Base-by-base conservation (phyloP, 2,888 invertebrate species). In the Piscicola geometra region DNA sequence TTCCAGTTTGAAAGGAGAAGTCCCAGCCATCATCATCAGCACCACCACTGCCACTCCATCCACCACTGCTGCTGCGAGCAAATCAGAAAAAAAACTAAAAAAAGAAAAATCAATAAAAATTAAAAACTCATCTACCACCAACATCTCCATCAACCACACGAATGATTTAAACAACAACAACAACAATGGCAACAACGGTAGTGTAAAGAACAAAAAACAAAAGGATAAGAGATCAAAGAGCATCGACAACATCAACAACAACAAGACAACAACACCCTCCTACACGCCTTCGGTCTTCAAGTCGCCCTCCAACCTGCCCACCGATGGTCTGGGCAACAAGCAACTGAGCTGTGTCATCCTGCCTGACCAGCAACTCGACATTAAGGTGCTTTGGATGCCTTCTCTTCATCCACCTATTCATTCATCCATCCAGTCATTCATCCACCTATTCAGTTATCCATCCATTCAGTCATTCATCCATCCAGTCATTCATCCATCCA, bases 201-300 rank as follows among this genome's bases (percentile, higher is more conserved):
- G n/a, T 12, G n/a, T n/a, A n/a, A 32, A 33, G 30, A 52, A 3
- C 15, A 50, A 0, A 1, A 72, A 32, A 35, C 28, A 28, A n/a
- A 68, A 5, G 32, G 52, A 50, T 12, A 52, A 71, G 32, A 28
- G 52, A 21, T 50, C 47, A 28, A 71, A 3, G 52, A 52, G 52
- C n/a, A 50, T n/a, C 15, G 52, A 71, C 32, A 52, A 1, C 50
- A 25, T 32, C 50, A 28, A 25, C 28, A 25, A 25, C 41, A 18
- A 21, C 3, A 0, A 5, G 2, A 41, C 28, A 28, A 28, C 25
- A 2, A n/a, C n/a, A n/a, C 33, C 28, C 35, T 52, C 52, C 1
- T 64, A 32, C 64, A 64, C 73, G 1, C 56, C 32, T n/a, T 56
- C 75, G 30, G 35, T 75, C n/a, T 75, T 75, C 70, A 69, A 64